Conservation (phyloP, 2,797 vertebrate genomes). For the Gephyroberyx darwinii region DNA sequence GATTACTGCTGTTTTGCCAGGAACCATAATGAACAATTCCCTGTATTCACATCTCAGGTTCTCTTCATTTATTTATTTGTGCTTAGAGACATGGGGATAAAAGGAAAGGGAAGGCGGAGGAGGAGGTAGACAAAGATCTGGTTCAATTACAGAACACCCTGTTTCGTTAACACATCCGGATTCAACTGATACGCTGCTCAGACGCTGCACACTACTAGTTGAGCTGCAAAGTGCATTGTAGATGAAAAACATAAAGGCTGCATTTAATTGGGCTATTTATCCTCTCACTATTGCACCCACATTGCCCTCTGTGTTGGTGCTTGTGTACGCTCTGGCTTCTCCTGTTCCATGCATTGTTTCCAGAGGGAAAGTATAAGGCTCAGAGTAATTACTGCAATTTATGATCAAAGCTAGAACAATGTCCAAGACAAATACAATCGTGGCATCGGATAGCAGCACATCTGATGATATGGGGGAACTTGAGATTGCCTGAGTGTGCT, state of each 20-base stretch:
- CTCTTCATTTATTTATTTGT: conserved; percentile 75
- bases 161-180: conserved; percentile 73
- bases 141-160: conserved; percentile 64
- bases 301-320: conserved; percentile 53
- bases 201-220: conserved; percentile 63
- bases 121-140: conserved; percentile 55
- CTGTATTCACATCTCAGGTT: conserved; percentile 73
- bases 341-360: conserved; percentile 79
- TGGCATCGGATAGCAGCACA: conserved; percentile 76
- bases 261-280: conserved; percentile 76
- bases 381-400: conserved; percentile 82
- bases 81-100: conserved; percentile 60
- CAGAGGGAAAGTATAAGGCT: conserved; percentile 72
- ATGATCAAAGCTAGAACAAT: conserved; percentile 83
- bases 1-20: conserved; percentile 75
- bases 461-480: conserved; percentile 77
- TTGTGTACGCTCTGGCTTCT: conserved; percentile 68
- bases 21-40: conserved; percentile 72
- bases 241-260: conserved; percentile 73
- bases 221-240: conserved; percentile 62
- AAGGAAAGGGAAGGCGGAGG: conserved; percentile 51
- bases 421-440: conserved; percentile 82
- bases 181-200: conserved; percentile 55
- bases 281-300: conserved; percentile 55
- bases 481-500: conserved; percentile 69